Evolutionary conservation across 1,140 invertebrate genomes (phyloP).

Genomic region (Drosophila ercepeae): DNA sequence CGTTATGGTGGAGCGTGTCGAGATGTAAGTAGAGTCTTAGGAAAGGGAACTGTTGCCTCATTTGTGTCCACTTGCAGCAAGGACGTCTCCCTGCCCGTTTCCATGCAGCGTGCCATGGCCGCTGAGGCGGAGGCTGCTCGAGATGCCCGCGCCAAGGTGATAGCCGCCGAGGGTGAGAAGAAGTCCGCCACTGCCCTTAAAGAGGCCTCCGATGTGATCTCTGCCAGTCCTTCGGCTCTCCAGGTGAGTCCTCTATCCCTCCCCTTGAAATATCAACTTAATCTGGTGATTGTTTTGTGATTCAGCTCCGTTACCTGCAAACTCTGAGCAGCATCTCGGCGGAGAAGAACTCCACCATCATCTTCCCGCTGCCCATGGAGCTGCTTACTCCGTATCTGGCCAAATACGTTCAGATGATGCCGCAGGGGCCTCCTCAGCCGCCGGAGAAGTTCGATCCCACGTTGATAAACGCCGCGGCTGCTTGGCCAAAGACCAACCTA

Average conservation of each 20-base stretch:
- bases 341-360: conserved; percentile 96
- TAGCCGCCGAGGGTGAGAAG: conserved; percentile 92
- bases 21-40: conserved; percentile 91
- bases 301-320: conserved; percentile 83
- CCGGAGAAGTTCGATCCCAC: conserved; percentile 12
- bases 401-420: conserved; percentile 59
- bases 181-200: conserved; percentile 94
- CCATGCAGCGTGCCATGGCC: conserved; percentile 94
- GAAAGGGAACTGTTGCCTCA: neutral
- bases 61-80: conserved; percentile 87
- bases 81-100: conserved; percentile 93
- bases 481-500: conserved; percentile 46
- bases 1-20: conserved; percentile 97
- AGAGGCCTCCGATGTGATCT: conserved; percentile 96
- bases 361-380: conserved; percentile 95
- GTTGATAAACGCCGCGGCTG: conserved; percentile 17
- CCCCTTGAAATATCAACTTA: neutral
- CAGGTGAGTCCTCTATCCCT: conserved; percentile 44
- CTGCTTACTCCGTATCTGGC: conserved; percentile 84
- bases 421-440: neutral
- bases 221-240: conserved; percentile 92
- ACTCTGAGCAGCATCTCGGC: conserved; percentile 94
- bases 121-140: conserved; percentile 93
- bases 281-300: neutral
- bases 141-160: conserved; percentile 90